These are phyloP conservation scores for Myocastor coypus DNA, from an alignment of 2,113 vertebrate genomes.

Conservation along the genomic window DNA sequence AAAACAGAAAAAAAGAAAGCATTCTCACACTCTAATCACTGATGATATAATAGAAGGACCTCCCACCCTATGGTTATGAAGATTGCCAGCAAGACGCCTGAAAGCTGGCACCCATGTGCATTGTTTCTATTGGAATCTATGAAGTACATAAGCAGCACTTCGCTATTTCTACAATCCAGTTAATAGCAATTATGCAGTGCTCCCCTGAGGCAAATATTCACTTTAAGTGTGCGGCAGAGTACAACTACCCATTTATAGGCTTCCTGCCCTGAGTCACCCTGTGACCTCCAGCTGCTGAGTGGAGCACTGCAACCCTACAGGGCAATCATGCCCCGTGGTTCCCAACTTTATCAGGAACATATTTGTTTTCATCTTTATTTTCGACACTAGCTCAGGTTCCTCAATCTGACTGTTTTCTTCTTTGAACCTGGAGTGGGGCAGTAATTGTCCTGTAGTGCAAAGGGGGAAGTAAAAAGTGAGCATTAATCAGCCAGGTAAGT, in stretches of 20 bases:
- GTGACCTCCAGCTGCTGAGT: slow-evolving; percentile 10
- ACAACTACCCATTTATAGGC: background rate
- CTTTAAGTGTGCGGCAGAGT: slow-evolving; percentile 15
- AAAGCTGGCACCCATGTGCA: slow-evolving; percentile 1
- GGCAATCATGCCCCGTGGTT: background rate
- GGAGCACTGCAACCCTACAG: background rate
- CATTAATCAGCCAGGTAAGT: background rate
- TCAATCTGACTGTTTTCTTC: slow-evolving; percentile 2
- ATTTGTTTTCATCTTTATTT: background rate
- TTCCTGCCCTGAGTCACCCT: background rate
- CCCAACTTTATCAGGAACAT: background rate
- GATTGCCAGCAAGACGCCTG: background rate
- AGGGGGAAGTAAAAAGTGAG: background rate
- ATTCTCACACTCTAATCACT: background rate
- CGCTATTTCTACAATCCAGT: slow-evolving; percentile 51
- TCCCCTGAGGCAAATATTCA: slow-evolving; percentile 17
- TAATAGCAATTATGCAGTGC: slow-evolving; percentile 53
- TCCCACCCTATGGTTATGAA: background rate
- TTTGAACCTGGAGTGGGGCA: background rate
- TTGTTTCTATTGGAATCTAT: slow-evolving; percentile 17
- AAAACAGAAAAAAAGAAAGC: background rate
- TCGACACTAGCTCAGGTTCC: background rate
- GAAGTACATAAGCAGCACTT: background rate
- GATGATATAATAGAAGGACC: background rate
- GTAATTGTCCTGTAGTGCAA: background rate